Conservation (phyloP, 2,113 vertebrate species). For the Istiophorus platypterus region DNA sequence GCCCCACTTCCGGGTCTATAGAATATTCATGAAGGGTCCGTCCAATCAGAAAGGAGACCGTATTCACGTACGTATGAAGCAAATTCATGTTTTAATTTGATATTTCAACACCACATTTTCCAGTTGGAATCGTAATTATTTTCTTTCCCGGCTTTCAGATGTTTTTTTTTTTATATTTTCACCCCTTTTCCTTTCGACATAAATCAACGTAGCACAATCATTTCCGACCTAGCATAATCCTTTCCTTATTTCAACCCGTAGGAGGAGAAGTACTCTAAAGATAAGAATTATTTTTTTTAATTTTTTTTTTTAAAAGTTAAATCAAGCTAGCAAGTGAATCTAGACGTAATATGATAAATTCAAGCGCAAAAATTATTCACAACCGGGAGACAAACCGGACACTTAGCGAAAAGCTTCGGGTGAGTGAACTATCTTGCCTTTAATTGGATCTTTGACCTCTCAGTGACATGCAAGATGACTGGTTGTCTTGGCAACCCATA, state of each 20-base stretch:
- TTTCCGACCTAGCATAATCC: not conserved
- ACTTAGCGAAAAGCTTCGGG: not conserved
- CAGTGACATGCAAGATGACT: not conserved
- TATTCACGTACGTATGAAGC: conserved; percentile 26
- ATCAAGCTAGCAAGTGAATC: not conserved
- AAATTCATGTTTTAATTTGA: not conserved
- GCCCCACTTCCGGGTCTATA: conserved; percentile 80
- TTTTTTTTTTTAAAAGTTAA: not conserved
- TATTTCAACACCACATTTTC: not conserved
- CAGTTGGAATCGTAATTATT: not conserved
- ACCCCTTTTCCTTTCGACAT: not conserved
- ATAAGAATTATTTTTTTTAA: too few species aligned
- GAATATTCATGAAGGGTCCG: conserved; percentile 43
- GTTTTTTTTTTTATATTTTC: not conserved
- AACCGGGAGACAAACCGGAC: not conserved
- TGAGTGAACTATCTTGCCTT: conserved; percentile 6
- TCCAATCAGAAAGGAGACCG: conserved; percentile 67
- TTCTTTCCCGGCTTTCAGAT: not conserved
- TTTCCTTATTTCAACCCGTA: too few species aligned
- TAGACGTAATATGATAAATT: not conserved
- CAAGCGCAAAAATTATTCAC: too few species aligned
- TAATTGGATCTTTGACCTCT: not conserved
- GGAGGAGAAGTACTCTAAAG: too few species aligned
- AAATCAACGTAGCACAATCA: not conserved
- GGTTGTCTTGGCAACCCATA: conserved; percentile 67